A percentile compares a stretch with the other conserved stretches of the same genome.
phyloP scores from a whole-genome alignment of 2,888 invertebrate species.

The Cheilosia vulpina region DNA sequence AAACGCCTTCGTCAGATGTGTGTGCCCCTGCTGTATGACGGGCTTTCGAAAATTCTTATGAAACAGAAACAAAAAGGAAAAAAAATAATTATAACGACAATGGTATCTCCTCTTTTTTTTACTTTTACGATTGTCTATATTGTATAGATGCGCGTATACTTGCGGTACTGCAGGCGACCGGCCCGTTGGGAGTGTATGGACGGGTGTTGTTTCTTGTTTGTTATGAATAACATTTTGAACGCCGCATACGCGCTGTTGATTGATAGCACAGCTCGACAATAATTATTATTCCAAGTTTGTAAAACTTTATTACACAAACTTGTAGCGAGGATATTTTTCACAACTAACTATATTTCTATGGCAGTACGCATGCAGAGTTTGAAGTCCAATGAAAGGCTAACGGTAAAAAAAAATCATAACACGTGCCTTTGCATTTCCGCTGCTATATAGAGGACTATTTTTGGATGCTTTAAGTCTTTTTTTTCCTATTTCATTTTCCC shows the following conservation, averaged over 20 bases:
- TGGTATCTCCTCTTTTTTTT: not conserved
- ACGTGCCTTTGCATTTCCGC: conserved; percentile 58
- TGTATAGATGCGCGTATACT: not conserved
- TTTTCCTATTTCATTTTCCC: not conserved
- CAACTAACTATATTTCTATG: not conserved
- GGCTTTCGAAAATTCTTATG: not conserved
- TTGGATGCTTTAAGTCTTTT: conserved; percentile 30
- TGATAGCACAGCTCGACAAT: conserved; percentile 1
- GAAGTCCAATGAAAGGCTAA: conserved; percentile 23
- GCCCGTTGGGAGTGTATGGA: not conserved
- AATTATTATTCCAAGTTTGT: conserved; percentile 21
- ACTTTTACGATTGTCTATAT: not conserved
- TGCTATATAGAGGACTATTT: conserved; percentile 48
- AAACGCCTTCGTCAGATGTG: conserved; percentile 23
- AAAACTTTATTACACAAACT: conserved; percentile 15
- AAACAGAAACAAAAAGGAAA: not conserved
- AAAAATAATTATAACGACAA: conserved; percentile 13
- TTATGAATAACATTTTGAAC: too few species aligned
- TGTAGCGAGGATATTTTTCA: not conserved
- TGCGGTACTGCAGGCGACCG: not conserved
- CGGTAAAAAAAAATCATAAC: conserved; percentile 28
- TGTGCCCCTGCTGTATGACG: not conserved
- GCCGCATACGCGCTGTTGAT: not conserved
- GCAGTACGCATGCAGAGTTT: not conserved
- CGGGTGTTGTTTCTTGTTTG: not conserved